These are phyloP conservation scores for Oncopodura yosiiana DNA, from an alignment of 1,140 invertebrate species.

Conservation along the genomic window DNA sequence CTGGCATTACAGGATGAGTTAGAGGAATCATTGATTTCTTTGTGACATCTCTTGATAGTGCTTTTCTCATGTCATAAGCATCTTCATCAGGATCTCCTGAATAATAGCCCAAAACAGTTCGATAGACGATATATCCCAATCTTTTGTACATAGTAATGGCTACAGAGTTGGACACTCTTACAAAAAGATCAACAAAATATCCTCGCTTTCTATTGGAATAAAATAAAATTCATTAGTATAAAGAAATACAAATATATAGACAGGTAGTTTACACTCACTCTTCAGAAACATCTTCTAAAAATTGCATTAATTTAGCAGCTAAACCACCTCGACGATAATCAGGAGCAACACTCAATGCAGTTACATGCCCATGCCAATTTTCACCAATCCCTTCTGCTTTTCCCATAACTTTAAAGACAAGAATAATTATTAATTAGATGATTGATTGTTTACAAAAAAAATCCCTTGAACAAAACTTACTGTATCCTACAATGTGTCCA, in stretches of 20 bases:
- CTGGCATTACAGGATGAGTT: conserved; percentile 82
- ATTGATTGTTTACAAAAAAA: conserved; percentile 11
- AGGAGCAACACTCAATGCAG: conserved; percentile 91
- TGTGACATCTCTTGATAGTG: conserved; percentile 79
- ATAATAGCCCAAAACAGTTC: conserved; percentile 95
- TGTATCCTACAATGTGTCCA: conserved; percentile 96
- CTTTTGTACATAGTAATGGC: conserved; percentile 97
- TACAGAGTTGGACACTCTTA: conserved; percentile 91
- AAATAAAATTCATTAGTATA: neutral
- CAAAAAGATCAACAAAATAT: conserved; percentile 98
- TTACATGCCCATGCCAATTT: conserved; percentile 98
- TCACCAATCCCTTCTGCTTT: conserved; percentile 92
- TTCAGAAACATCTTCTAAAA: conserved; percentile 89
- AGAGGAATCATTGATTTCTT: conserved; percentile 91
- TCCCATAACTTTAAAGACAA: conserved; percentile 77
- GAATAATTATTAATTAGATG: conserved; percentile 9
- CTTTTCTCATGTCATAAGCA: conserved; percentile 99
- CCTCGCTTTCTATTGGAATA: conserved; percentile 69
- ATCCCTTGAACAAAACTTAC: conserved; percentile 52
- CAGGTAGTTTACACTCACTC: conserved; percentile 51
- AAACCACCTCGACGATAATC: conserved; percentile 83
- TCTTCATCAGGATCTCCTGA: conserved; percentile 95
- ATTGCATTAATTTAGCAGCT: conserved; percentile 88
- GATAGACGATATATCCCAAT: conserved; percentile 93
- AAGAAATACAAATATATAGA: neutral